Conservation (phyloP, 2,888 invertebrate genomes). For the Hirtodrosophila cameraria region DNA sequence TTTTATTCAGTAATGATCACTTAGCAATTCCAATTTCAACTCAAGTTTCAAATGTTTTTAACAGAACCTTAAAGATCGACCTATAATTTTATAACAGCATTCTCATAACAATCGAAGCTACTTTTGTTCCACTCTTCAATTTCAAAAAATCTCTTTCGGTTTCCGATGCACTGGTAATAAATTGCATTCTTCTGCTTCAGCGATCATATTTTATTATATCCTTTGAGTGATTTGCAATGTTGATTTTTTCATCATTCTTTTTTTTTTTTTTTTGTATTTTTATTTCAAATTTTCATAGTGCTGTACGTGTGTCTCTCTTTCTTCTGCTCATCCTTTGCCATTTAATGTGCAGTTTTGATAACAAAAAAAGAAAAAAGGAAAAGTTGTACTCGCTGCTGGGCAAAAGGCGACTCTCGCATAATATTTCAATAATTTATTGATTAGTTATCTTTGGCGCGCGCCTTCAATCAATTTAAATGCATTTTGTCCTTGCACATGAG, state of each 20-base stretch:
- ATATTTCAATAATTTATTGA: conserved; percentile 73
- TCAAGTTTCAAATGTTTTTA: no score
- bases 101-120: no score
- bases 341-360: conserved; percentile 40
- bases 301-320: no score
- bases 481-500: conserved; percentile 75
- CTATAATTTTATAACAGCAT: no score
- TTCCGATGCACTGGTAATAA: no score
- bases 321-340: conserved; percentile 4
- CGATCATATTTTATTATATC: conserved; percentile 23
- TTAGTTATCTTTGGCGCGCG: conserved; percentile 70
- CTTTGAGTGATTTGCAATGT: conserved; percentile 26
- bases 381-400: conserved; percentile 27
- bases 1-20: no score
- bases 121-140: no score
- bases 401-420: conserved; percentile 43
- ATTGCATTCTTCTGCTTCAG: no score
- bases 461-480: conserved; percentile 76
- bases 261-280: conserved; percentile 6
- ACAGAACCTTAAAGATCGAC: no score
- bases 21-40: no score
- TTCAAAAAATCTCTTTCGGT: no score
- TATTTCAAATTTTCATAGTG: neutral
- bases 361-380: no score
- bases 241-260: conserved; percentile 22